These are phyloP conservation scores for Temnothorax curvispinosus DNA, from an alignment of 1,140 invertebrate species.

Conservation along the genomic window DNA sequence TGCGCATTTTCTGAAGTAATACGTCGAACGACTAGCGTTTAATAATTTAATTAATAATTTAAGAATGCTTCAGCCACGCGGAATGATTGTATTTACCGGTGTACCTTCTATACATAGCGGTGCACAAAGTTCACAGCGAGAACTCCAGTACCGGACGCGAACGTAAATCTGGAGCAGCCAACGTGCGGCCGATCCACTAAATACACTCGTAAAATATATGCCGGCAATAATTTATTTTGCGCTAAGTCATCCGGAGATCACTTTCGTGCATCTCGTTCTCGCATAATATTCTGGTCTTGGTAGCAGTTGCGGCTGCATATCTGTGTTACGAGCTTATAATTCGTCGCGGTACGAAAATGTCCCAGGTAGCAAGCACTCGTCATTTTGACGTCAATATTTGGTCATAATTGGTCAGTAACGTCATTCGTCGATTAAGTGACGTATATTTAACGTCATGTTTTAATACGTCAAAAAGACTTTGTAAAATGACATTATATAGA, in stretches of 20 bases:
- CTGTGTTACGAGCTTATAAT: background rate
- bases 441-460: too few relatives aligned
- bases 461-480: too few relatives aligned
- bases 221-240: conserved; percentile 66
- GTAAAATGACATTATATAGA: too few relatives aligned
- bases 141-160: conserved; percentile 68
- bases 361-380: too few relatives aligned
- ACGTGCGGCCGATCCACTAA: conserved; percentile 52
- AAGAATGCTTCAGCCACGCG: background rate
- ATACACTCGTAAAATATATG: conserved; percentile 64
- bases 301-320: background rate
- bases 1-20: background rate
- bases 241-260: conserved; percentile 41
- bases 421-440: too few relatives aligned
- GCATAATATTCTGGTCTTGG: background rate
- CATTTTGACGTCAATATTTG: too few relatives aligned
- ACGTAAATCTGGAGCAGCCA: conserved; percentile 59
- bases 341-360: background rate
- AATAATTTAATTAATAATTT: background rate
- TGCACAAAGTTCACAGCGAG: conserved; percentile 39
- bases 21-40: background rate
- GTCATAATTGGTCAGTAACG: too few relatives aligned
- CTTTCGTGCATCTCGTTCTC: conserved; percentile 19
- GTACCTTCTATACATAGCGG: conserved; percentile 21
- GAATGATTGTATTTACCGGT: conserved; percentile 4